Conservation (phyloP, 2,888 invertebrate genomes). For the Cetonia aurata region DNA sequence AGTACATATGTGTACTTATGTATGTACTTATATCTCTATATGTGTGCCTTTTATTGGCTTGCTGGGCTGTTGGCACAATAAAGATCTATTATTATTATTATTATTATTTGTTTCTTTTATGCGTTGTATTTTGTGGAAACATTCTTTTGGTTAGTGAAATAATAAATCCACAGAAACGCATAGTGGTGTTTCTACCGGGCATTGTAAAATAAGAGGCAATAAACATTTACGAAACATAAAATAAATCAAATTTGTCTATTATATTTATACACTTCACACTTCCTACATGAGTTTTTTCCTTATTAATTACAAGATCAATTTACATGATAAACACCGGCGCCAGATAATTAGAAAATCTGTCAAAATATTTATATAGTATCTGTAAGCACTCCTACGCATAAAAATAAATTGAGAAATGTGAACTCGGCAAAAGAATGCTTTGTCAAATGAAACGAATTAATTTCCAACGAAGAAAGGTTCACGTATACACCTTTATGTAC, state of each 20-base stretch:
- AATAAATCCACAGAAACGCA: slow-evolving; percentile 17
- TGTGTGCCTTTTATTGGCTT: no score
- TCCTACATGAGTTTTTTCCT: slow-evolving; percentile 42
- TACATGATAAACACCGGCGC: slow-evolving; percentile 46
- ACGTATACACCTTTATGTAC: slow-evolving; percentile 15
- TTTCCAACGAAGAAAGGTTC: slow-evolving; percentile 4
- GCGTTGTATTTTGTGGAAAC: no score
- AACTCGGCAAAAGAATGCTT: slow-evolving; percentile 18
- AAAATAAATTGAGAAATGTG: slow-evolving; percentile 32
- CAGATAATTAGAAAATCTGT: slow-evolving; percentile 46
- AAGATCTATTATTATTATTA: no score
- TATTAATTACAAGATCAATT: slow-evolving; percentile 47
- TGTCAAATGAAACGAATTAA: slow-evolving; percentile 28
- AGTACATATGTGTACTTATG: no score
- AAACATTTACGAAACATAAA: slow-evolving; percentile 38
- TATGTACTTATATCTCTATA: no score
- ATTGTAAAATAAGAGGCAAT: slow-evolving; percentile 33
- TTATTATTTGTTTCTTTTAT: no score
- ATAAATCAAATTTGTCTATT: slow-evolving; percentile 42
- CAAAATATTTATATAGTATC: slow-evolving; percentile 49
- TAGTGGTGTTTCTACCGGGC: slow-evolving; percentile 12
- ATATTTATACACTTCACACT: slow-evolving; percentile 44
- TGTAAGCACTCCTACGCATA: slow-evolving; percentile 45
- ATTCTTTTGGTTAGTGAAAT: slow-evolving; percentile 24
- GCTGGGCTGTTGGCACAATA: no score